Evolutionary conservation across 2,797 vertebrate species (phyloP), one percentile per base, ranked within the genome.

Genomic region (Enteromius fasciolatus): DNA sequence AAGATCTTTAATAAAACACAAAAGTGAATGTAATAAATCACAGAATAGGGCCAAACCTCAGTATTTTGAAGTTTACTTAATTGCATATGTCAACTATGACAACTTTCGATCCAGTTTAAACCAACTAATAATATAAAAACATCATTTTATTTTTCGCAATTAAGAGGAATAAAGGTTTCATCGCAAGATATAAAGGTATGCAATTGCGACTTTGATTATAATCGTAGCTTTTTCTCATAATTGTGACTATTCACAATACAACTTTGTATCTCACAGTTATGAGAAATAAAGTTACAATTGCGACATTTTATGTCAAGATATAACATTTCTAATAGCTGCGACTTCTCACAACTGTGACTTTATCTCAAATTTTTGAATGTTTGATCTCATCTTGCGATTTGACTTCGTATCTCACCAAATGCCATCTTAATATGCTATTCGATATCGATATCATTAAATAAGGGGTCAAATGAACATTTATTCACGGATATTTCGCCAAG

Each of bases 401-500:
- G 1, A n/a, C 73, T 72, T 20, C 11, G 3, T 23, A 23, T 75
- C 10, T 57, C 31, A 39, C 31, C 15, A 39, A 74, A 57, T 4
- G 6, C 12, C 39, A 46, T 33, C 61, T 46, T 25, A 50, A 81
- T 50, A 39, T 8, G 57, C 79, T 36, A 36, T 73, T 80, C 28
- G 25, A 39, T 23, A 54, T 12, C 2, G 3, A 44, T n/a, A 31
- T 25, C 28, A 4, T 33, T 72, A 18, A 73, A 73, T 20, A 63
- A 33, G 31, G 12, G 44, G 4, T 59, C 52, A 61, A 70, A 33
- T 44, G 36, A 44, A 44, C 77, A 54, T 61, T 72, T 41, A 61
- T 41, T 46, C 25, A 36, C 15, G 15, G 18, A 52, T 15, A 28
- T 54, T 66, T 81, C 64, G 39, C 48, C 28, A 48, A n/a, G 41